A percentile compares a stretch with the other conserved stretches of the same genome.
These are phyloP conservation scores for Clepsis dumicolana DNA, from an alignment of 2,888 invertebrate genomes.

Conservation along the genomic window DNA sequence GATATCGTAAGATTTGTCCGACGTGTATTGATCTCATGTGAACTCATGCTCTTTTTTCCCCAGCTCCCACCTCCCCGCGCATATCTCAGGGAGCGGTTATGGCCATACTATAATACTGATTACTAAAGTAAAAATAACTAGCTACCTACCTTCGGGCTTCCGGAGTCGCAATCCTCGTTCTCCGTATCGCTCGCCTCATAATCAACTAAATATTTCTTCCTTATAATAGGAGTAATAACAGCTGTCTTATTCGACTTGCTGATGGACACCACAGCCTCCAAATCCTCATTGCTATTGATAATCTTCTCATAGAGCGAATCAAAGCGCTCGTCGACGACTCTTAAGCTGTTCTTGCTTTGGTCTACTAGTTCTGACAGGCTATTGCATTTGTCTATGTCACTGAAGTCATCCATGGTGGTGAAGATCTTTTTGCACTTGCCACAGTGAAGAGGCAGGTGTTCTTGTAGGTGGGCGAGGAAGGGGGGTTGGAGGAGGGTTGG, in stretches of 20 bases:
- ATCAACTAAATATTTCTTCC: conserved; percentile 73
- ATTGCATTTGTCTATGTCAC: conserved; percentile 68
- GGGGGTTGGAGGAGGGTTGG: conserved; percentile 63
- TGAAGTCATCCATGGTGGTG: conserved; percentile 71
- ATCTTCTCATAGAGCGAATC: conserved; percentile 72
- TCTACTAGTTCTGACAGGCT: conserved; percentile 73
- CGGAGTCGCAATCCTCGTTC: conserved; percentile 53
- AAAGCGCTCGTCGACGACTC: conserved; percentile 69
- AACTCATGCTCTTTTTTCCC: too few species aligned
- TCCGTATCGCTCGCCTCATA: conserved; percentile 76
- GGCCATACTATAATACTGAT: too few species aligned
- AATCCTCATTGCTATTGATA: conserved; percentile 55
- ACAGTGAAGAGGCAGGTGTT: conserved; percentile 75
- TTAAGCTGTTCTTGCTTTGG: conserved; percentile 49
- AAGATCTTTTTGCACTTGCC: conserved; percentile 73
- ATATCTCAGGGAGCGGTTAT: too few species aligned
- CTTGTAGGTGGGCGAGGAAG: conserved; percentile 69
- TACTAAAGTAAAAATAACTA: neutral
- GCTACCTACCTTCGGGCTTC: conserved; percentile 48
- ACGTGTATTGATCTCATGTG: too few species aligned
- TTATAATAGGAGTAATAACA: conserved; percentile 73
- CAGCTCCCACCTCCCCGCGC: too few species aligned
- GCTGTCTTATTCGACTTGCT: conserved; percentile 73
- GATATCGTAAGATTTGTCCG: too few species aligned
- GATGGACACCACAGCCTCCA: conserved; percentile 68